Evolutionary conservation across 2,113 vertebrate genomes (phyloP), one percentile per base, ranked within the genome.

Genomic region (Leucopsar rothschildi): DNA sequence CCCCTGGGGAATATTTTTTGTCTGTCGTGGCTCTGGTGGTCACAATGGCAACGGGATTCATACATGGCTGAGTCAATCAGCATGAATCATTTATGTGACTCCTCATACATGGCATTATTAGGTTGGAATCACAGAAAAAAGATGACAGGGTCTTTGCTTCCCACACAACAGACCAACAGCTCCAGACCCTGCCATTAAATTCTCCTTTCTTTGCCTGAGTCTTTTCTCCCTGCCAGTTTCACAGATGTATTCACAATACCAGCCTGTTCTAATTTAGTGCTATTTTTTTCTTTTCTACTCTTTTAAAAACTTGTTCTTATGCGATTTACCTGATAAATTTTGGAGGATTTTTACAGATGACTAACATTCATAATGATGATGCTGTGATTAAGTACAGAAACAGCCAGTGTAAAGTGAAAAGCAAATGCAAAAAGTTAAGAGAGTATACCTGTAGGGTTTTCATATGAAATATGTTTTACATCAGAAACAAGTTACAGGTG

Each of bases 51-150:
- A 86, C 31, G 11, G 0, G 68, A 93, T 76, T 91, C 95, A 68
- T 83, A 96, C 68, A 63, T 2, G 10, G 65, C 85, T 21, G 59
- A 96, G 88, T 96, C 96, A 84, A 85, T 69, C 9, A 16, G 29
- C 79, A 91, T 95, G 84, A 95, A 95, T 95, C 94, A 96, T 96
- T 96, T 94, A 95, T 86, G 92, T 72, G 88, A 92, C 88, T 95
- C 69, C 78, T 89, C 82, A 85, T 50, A 94, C 82, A 88, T 27
- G 76, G 82, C 82, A 68, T 92, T 96, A 93, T 96, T 95, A 96
- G 77, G 75, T 59, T 86, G 65, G 79, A 96, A 96, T 93, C 90
- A 86, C 0, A 91, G 83, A 77, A 90, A 66, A 88, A 85, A 28
- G 64, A 86, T 79, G 68, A 86, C 78, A 65, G 44, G 78, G 68